A percentile compares a stretch with the other conserved stretches of the same genome.
Evolutionary conservation across 2,888 invertebrate genomes (phyloP).

Genomic region (Xanthia togata): DNA sequence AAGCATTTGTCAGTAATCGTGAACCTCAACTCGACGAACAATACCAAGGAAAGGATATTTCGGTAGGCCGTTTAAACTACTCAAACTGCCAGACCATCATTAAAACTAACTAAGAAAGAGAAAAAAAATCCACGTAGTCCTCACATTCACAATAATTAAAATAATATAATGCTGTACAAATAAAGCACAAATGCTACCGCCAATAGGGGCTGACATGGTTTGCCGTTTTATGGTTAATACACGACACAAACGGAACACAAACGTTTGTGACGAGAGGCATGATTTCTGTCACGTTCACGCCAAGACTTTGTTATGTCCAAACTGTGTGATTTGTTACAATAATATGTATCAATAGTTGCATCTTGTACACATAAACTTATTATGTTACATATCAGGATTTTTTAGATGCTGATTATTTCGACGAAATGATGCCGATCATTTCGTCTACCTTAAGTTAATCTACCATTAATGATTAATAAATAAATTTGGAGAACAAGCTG

Average conservation of each 20-base stretch:
- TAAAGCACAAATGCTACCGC: background rate
- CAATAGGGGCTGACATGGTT: background rate
- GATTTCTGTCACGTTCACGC: conserved; percentile 1
- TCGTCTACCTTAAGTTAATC: background rate
- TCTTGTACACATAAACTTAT: background rate
- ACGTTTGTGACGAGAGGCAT: background rate
- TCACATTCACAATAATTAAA: too few relatives aligned
- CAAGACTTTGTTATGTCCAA: background rate
- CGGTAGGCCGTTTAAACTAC: too few relatives aligned
- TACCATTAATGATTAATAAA: too few relatives aligned
- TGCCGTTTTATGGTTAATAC: background rate
- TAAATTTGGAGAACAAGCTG: too few relatives aligned
- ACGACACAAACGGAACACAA: background rate
- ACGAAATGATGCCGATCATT: too few relatives aligned
- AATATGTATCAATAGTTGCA: background rate
- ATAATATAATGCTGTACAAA: too few relatives aligned
- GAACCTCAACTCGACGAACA: too few relatives aligned
- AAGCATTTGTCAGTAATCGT: too few relatives aligned
- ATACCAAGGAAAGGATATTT: too few relatives aligned
- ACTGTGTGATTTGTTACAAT: background rate
- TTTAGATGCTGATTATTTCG: background rate
- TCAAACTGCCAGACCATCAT: too few relatives aligned
- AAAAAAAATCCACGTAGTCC: too few relatives aligned
- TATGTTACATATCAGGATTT: background rate
- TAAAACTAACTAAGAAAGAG: too few relatives aligned